phyloP scores from a whole-genome alignment of 35 echinoderm and acorn worm genomes.

The Chiridota heheva region DNA sequence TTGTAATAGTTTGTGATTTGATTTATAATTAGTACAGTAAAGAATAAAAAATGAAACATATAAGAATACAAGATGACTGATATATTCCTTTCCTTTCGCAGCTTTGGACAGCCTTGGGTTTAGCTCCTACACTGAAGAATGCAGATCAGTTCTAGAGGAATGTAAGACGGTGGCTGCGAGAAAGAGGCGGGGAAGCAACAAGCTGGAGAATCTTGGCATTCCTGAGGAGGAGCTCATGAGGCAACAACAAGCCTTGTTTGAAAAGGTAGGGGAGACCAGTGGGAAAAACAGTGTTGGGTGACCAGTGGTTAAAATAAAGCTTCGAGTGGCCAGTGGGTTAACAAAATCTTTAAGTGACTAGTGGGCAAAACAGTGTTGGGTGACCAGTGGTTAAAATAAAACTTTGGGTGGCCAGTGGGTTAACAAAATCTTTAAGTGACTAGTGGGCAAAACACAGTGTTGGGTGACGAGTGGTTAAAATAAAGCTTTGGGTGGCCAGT shows the following conservation, averaged over 20 bases:
- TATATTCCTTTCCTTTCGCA: slow-evolving; percentile 30
- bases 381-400: neutral
- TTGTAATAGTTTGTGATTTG: neutral
- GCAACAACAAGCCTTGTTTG: slow-evolving; percentile 95
- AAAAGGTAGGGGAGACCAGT: slow-evolving; percentile 58
- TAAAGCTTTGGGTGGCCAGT: neutral
- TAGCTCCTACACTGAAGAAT: slow-evolving; percentile 82
- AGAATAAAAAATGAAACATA: too few relatives aligned
- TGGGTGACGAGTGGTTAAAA: neutral
- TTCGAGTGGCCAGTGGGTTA: too few relatives aligned
- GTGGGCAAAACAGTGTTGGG: neutral
- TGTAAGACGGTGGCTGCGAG: slow-evolving; percentile 94
- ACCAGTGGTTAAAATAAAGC: neutral
- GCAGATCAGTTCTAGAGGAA: slow-evolving; percentile 81
- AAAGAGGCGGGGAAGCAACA: slow-evolving; percentile 76
- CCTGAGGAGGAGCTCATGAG: slow-evolving; percentile 92
- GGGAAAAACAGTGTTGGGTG: neutral
- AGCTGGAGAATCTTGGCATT: slow-evolving; percentile 96
- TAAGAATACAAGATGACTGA: too few relatives aligned
- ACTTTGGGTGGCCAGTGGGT: neutral
- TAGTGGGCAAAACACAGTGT: neutral
- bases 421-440: neutral
- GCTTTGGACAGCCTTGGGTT: slow-evolving; percentile 96
- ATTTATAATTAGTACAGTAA: neutral
- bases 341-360: neutral